A percentile compares a stretch with the other conserved stretches of the same genome.
phyloP scores from a whole-genome alignment of 2,113 vertebrate species.

The Hemichromis elongatus region DNA sequence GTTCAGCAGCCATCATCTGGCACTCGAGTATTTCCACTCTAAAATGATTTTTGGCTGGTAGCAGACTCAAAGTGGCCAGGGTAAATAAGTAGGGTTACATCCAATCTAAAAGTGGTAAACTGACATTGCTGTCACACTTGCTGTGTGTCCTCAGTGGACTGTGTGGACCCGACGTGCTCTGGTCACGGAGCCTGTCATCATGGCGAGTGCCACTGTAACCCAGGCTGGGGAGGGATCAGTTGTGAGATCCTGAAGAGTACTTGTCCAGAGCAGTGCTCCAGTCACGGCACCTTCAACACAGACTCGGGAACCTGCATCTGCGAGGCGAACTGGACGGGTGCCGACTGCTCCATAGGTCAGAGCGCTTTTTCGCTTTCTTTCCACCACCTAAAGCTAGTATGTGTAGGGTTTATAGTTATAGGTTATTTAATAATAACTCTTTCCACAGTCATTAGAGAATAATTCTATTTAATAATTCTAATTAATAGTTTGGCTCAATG shows the following conservation, averaged over 20 bases:
- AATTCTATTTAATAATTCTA: rapidly evolving
- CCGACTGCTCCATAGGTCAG: constrained; percentile 94
- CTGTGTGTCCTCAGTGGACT: constrained; percentile 81
- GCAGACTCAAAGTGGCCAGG: background rate
- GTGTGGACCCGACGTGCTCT: constrained; percentile 89
- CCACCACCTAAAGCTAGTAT: background rate
- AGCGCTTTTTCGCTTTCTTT: background rate
- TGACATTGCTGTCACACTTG: constrained; percentile 48
- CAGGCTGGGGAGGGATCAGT: constrained; percentile 88
- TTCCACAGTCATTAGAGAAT: background rate
- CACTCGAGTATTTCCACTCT: background rate
- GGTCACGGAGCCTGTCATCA: constrained; percentile 91
- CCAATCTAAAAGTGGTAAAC: constrained; percentile 8
- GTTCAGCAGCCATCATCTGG: constrained; percentile 3
- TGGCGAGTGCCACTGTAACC: constrained; percentile 92
- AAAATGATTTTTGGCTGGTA: background rate
- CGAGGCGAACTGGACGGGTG: constrained; percentile 89
- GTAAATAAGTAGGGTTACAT: constrained; percentile 20
- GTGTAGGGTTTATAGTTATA: background rate
- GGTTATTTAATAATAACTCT: background rate
- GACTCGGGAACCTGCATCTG: constrained; percentile 90
- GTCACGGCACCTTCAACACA: constrained; percentile 88
- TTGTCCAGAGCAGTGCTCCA: constrained; percentile 94
- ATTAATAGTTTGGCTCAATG: background rate
- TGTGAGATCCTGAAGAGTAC: constrained; percentile 92